These are phyloP conservation scores for Anabacerthia variegaticeps DNA, from an alignment of 2,797 vertebrate genomes.

Conservation along the genomic window DNA sequence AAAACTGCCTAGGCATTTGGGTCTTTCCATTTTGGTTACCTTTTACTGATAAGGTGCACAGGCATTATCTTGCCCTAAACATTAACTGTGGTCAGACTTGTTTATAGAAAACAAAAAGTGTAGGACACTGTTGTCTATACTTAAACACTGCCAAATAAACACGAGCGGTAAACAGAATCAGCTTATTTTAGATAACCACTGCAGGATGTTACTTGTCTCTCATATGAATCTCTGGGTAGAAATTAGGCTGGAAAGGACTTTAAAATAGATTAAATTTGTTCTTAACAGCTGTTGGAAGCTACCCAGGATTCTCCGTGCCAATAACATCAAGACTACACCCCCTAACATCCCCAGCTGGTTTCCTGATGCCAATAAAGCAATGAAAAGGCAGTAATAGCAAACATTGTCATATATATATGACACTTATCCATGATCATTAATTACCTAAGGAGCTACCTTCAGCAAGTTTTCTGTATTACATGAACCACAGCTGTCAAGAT, in stretches of 20 bases:
- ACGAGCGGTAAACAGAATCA: background rate
- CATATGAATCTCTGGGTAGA: background rate
- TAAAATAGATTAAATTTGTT: slow-evolving; percentile 23
- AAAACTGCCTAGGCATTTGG: background rate
- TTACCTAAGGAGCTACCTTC: background rate
- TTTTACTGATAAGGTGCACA: background rate
- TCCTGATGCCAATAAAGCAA: slow-evolving; percentile 47
- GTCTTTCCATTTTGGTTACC: background rate
- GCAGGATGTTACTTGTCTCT: background rate
- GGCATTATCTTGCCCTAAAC: background rate
- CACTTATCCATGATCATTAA: background rate
- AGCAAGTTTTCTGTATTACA: background rate
- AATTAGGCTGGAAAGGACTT: slow-evolving; percentile 19
- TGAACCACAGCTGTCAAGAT: slow-evolving; percentile 18
- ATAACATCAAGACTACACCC: background rate
- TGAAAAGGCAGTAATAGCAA: slow-evolving; percentile 44
- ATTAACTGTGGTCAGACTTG: background rate
- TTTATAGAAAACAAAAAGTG: background rate
- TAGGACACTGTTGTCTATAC: background rate
- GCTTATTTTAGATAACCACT: background rate
- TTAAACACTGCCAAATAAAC: background rate
- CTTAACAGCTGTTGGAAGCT: slow-evolving; percentile 19
- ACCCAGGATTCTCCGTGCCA: background rate
- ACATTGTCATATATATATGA: background rate
- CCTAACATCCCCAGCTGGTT: slow-evolving; percentile 7